Conservation (phyloP, 2,113 vertebrate species). For the Abramis brama region DNA sequence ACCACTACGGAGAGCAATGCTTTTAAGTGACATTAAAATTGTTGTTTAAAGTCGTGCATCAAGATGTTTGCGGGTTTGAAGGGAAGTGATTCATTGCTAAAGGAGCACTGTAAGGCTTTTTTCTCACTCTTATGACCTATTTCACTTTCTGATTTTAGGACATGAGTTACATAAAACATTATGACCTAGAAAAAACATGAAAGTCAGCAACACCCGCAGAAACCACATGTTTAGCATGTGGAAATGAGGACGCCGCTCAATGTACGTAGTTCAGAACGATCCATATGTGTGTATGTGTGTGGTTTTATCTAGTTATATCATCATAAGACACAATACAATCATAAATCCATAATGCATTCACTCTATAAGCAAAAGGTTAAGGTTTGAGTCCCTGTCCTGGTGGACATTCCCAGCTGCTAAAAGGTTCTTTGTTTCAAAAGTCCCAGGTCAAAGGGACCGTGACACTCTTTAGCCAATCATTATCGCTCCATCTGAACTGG, state of each 20-base stretch:
- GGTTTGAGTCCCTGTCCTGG: not conserved
- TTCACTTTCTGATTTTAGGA: constrained; percentile 50
- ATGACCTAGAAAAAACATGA: constrained; percentile 72
- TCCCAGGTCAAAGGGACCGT: not conserved
- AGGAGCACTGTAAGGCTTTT: not conserved
- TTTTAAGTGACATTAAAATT: not conserved
- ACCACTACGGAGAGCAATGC: not conserved
- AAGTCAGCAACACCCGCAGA: constrained; percentile 52
- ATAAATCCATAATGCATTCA: not conserved
- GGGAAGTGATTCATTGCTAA: constrained; percentile 53
- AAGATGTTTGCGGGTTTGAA: constrained; percentile 43
- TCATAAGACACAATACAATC: not conserved
- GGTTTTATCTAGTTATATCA: not conserved
- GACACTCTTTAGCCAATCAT: not conserved
- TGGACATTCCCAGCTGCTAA: not conserved
- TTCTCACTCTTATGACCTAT: constrained; percentile 63
- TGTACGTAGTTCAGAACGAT: not conserved
- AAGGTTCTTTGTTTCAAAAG: not conserved
- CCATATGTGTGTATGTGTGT: not conserved
- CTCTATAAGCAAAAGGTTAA: not conserved
- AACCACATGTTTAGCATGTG: constrained; percentile 17
- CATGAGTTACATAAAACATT: constrained; percentile 45
- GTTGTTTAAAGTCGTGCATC: not conserved
- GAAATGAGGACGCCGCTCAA: not conserved
- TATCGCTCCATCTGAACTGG: not conserved